These are phyloP conservation scores for Neoitamus cyanurus DNA, from an alignment of 2,888 invertebrate species.

Conservation along the genomic window DNA sequence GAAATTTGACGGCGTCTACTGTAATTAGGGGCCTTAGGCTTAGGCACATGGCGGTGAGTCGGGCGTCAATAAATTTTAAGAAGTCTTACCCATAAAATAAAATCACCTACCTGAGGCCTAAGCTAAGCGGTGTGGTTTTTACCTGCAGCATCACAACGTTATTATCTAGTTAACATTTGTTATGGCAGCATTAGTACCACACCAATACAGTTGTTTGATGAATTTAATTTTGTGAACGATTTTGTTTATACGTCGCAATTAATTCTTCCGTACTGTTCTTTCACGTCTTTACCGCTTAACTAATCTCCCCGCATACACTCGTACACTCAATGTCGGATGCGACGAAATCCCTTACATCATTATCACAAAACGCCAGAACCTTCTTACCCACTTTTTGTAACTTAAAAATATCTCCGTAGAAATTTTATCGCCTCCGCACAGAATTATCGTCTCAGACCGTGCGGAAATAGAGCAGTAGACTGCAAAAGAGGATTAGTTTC, in stretches of 20 bases:
- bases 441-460: constrained; percentile 4
- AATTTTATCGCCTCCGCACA: neutral
- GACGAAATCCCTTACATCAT: neutral
- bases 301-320: neutral
- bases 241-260: neutral
- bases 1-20: neutral
- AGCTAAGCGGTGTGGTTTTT: neutral
- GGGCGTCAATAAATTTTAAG: neutral
- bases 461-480: constrained; percentile 19
- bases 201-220: no score
- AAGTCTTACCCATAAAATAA: neutral
- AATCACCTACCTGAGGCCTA: neutral
- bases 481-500: constrained; percentile 14
- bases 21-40: neutral
- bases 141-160: neutral
- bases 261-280: neutral
- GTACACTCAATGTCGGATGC: neutral
- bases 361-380: neutral
- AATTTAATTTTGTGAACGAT: no score
- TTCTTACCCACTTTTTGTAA: constrained; percentile 16
- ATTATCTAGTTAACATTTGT: neutral
- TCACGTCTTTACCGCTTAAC: no score
- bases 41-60: neutral
- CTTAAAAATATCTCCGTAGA: neutral
- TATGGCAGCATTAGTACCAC: neutral